Conservation (phyloP, 2,888 invertebrate genomes). For the Caenorhabditis zanzibari region DNA sequence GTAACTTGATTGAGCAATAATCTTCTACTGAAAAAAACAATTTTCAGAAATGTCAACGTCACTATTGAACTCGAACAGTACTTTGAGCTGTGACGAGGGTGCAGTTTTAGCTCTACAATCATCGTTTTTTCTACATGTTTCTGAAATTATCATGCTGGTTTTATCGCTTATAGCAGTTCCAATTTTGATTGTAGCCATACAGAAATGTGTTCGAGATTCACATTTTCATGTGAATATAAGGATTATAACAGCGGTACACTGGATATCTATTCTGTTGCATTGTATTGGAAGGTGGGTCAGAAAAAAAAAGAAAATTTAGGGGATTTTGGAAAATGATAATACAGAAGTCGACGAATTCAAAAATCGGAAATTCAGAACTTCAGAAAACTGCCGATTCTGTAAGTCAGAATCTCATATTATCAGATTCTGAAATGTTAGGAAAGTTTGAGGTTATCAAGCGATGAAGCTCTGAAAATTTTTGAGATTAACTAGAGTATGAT, state of each 20-base stretch:
- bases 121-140: not conserved
- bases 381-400: not conserved
- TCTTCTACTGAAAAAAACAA: too few species aligned
- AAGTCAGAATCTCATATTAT: too few species aligned
- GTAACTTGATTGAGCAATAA: too few species aligned
- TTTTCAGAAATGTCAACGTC: not conserved
- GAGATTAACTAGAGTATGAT: too few species aligned
- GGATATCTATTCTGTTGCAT: constrained; percentile 14
- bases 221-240: constrained; percentile 30
- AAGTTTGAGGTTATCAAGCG: too few species aligned
- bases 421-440: too few species aligned
- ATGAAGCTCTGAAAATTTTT: too few species aligned
- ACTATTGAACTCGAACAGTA: not conserved
- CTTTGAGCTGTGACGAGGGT: not conserved
- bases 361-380: not conserved
- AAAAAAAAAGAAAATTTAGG: not conserved
- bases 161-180: constrained; percentile 7
- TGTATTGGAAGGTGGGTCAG: constrained; percentile 19
- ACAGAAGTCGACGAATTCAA: too few species aligned
- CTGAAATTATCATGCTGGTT: constrained; percentile 16
- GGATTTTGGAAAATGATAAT: too few species aligned
- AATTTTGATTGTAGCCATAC: not conserved
- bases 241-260: constrained; percentile 22
- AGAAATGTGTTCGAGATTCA: not conserved
- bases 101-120: not conserved